Conservation (phyloP, 2,797 vertebrate species). For the Pithecia hirsuta region DNA sequence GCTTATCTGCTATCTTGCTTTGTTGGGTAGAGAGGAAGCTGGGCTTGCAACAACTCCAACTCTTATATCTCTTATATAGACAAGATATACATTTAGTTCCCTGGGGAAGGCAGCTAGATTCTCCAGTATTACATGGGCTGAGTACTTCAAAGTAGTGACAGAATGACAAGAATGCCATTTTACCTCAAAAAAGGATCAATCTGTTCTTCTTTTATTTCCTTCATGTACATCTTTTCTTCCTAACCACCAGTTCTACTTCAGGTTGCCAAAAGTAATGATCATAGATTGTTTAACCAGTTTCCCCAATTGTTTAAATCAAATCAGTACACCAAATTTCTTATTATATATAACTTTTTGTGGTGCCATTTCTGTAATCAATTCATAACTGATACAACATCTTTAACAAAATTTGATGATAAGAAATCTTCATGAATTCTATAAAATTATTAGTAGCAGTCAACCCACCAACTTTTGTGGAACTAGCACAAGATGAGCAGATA, state of each 20-base stretch:
- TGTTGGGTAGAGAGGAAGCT: neutral
- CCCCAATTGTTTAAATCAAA: neutral
- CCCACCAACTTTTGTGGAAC: neutral
- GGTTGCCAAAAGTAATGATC: neutral
- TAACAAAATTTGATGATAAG: neutral
- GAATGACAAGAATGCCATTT: neutral
- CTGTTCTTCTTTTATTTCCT: neutral
- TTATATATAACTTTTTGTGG: neutral
- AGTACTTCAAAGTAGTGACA: neutral
- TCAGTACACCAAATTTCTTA: neutral
- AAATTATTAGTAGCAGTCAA: neutral
- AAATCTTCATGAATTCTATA: neutral
- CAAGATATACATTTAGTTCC: neutral
- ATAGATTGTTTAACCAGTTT: neutral
- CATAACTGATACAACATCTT: neutral
- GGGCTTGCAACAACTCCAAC: neutral
- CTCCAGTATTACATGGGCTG: neutral
- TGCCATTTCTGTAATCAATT: neutral
- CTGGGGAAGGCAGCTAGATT: neutral
- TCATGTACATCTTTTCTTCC: neutral
- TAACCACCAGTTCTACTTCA: neutral
- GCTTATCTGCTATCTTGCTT: neutral
- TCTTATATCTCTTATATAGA: neutral
- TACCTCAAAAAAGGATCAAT: neutral
- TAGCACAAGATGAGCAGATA: neutral